Evolutionary conservation across 2,113 vertebrate species (phyloP).

Genomic region (Butorides virescens): DNA sequence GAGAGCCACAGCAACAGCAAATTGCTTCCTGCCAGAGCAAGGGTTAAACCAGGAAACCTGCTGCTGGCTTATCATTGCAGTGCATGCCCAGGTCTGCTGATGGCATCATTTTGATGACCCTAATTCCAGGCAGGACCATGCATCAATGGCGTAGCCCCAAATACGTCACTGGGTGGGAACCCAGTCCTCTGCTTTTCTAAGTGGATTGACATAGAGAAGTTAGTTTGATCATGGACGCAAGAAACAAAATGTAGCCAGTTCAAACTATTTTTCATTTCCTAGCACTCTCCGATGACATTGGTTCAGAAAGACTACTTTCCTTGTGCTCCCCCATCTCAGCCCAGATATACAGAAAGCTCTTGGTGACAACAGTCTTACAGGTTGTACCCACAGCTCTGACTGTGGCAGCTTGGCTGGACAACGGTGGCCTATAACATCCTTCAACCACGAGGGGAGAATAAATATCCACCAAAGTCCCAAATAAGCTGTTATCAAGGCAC

Average conservation of each 20-base stretch:
- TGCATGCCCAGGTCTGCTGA: not conserved
- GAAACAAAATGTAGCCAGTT: not conserved
- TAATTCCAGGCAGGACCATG: not conserved
- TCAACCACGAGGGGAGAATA: not conserved
- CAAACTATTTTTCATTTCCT: not conserved
- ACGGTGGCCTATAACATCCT: not conserved
- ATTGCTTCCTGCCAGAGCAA: not conserved
- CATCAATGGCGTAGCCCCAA: not conserved
- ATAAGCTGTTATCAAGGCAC: not conserved
- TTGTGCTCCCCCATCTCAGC: not conserved
- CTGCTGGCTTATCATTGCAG: not conserved
- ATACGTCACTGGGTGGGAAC: not conserved
- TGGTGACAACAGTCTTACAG: not conserved
- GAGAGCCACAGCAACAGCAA: not conserved
- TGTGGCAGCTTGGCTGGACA: not conserved
- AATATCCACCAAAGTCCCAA: not conserved
- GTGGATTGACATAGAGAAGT: not conserved
- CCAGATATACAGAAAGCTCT: not conserved
- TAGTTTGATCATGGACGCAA: not conserved
- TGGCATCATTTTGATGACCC: not conserved
- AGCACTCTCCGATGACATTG: fast-evolving
- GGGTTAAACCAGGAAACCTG: not conserved
- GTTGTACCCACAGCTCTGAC: not conserved
- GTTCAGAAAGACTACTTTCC: not conserved
- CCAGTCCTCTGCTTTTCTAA: not conserved